These are phyloP conservation scores for Vanessa atalanta DNA, from an alignment of 1,140 invertebrate genomes.

Conservation along the genomic window DNA sequence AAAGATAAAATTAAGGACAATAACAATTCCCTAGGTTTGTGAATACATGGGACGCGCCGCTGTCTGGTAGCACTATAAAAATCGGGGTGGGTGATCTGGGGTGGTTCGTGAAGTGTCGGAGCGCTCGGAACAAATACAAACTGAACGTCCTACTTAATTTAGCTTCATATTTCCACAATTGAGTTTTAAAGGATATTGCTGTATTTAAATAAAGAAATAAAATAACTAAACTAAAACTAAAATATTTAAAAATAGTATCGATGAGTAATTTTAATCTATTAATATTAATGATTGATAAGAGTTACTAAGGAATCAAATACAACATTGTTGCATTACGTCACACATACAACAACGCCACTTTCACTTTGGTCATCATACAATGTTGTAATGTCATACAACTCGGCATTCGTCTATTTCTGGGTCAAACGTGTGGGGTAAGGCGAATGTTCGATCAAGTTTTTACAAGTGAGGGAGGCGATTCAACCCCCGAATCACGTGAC, in stretches of 20 bases:
- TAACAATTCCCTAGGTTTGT: not conserved
- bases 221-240: no score
- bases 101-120: not conserved
- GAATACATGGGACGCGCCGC: not conserved
- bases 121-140: not conserved
- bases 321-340: not conserved
- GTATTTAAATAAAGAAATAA: not conserved
- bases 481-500: slow-evolving; percentile 21
- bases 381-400: slow-evolving; percentile 5
- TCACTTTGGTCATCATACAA: not conserved
- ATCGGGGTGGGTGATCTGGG: not conserved
- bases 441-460: slow-evolving; percentile 28
- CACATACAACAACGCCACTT: not conserved
- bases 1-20: slow-evolving; percentile 4
- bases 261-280: not conserved
- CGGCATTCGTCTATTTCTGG: slow-evolving; percentile 18
- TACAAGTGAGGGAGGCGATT: slow-evolving; percentile 21
- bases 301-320: not conserved
- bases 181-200: not conserved
- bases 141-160: not conserved
- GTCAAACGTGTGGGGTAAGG: slow-evolving; percentile 24
- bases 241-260: no score
- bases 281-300: not conserved
- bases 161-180: slow-evolving; percentile 9
- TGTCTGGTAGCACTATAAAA: slow-evolving; percentile 24